Evolutionary conservation across 1,140 invertebrate species (phyloP).

Genomic region (Cephus cinctus): DNA sequence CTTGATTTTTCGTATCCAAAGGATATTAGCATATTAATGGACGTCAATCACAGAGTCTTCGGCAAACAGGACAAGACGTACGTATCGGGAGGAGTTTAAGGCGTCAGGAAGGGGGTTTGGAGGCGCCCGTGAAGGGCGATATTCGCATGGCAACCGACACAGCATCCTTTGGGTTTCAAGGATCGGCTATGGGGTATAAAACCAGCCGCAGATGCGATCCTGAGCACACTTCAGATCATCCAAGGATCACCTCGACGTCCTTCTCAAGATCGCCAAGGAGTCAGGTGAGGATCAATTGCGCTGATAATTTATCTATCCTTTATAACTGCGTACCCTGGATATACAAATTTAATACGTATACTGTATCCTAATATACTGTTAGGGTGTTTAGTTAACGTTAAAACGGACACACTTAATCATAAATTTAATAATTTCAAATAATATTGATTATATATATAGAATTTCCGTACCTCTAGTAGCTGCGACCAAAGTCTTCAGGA

Average conservation of each 20-base stretch:
- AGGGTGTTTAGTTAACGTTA: no score
- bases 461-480: conserved; percentile 49
- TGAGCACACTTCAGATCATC: conserved; percentile 21
- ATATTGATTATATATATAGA: no score
- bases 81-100: conserved; percentile 20
- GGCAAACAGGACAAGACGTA: conserved; percentile 19
- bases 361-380: no score
- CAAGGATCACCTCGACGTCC: no score
- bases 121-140: conserved; percentile 4
- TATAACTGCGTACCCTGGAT: no score
- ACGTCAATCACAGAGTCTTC: conserved; percentile 26
- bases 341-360: no score
- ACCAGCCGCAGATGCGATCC: conserved; percentile 24
- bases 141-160: conserved; percentile 34
- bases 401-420: no score
- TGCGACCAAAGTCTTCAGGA: conserved; percentile 51
- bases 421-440: no score
- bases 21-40: conserved; percentile 44
- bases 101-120: conserved; percentile 11
- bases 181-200: conserved; percentile 33
- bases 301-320: no score
- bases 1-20: conserved; percentile 31
- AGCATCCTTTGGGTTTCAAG: conserved; percentile 23
- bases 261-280: no score
- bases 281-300: no score